phyloP scores from a whole-genome alignment of 2,113 vertebrate genomes.

The Redunca redunca region DNA sequence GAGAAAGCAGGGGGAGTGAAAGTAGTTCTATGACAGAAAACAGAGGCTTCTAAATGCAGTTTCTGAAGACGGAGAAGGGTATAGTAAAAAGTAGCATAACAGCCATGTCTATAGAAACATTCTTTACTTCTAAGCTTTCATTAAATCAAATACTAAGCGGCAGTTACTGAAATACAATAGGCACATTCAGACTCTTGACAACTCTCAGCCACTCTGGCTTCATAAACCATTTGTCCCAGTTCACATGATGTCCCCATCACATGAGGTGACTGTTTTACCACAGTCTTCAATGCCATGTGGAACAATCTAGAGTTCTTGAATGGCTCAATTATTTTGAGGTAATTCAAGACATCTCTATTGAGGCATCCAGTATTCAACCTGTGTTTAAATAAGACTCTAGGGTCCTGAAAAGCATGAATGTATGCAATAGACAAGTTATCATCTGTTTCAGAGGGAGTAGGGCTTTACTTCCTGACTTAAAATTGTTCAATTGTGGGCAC shows the following conservation, averaged over 20 bases:
- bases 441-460: neutral
- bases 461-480: neutral
- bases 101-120: conserved; percentile 73
- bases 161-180: conserved; percentile 79
- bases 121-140: conserved; percentile 74
- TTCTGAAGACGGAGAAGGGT: conserved; percentile 71
- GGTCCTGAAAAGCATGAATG: conserved; percentile 1
- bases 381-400: conserved; percentile 39
- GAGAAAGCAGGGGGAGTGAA: conserved; percentile 41
- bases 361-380: neutral
- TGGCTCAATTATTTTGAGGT: conserved; percentile 69
- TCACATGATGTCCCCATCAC: conserved; percentile 71
- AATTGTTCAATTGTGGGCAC: neutral
- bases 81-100: conserved; percentile 71
- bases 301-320: conserved; percentile 70
- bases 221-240: conserved; percentile 69
- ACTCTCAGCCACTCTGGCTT: conserved; percentile 73
- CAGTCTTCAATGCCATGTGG: conserved; percentile 30
- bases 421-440: neutral
- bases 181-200: conserved; percentile 79
- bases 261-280: conserved; percentile 61
- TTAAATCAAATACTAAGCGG: conserved; percentile 78
- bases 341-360: conserved; percentile 73
- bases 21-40: conserved; percentile 36
- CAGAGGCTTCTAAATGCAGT: conserved; percentile 60